phyloP scores from a whole-genome alignment of 2,797 vertebrate species.

The Paratrypauchen microcephalus region DNA sequence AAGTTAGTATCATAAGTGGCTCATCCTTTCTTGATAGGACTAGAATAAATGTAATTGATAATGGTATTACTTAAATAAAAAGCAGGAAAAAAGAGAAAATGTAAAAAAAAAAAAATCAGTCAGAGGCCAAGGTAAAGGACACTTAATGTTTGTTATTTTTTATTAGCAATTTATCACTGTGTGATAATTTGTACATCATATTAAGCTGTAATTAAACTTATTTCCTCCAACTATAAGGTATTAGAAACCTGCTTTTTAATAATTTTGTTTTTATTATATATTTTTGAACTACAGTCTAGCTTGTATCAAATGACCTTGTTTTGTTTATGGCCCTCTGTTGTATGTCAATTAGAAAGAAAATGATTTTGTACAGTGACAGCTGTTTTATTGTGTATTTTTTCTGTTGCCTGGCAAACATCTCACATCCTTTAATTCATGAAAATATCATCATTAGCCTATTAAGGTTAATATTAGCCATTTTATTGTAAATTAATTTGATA shows the following conservation, averaged over 20 bases:
- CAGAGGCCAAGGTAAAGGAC: slow-evolving; percentile 79
- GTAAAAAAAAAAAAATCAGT: slow-evolving; percentile 54
- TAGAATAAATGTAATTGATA: slow-evolving; percentile 81
- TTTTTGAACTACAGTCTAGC: slow-evolving; percentile 79
- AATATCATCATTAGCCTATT: not conserved
- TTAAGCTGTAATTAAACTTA: slow-evolving; percentile 80
- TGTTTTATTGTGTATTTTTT: slow-evolving; percentile 42
- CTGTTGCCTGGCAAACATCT: not conserved
- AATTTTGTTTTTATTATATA: slow-evolving; percentile 78
- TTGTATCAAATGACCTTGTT: slow-evolving; percentile 78
- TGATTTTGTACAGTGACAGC: slow-evolving; percentile 80
- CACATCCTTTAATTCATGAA: not conserved
- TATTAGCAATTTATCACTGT: slow-evolving; percentile 89
- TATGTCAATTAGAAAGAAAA: slow-evolving; percentile 80
- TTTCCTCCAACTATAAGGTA: slow-evolving; percentile 80
- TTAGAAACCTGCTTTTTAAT: slow-evolving; percentile 80
- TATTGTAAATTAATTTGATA: not conserved
- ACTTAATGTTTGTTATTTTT: slow-evolving; percentile 73
- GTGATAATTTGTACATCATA: slow-evolving; percentile 90
- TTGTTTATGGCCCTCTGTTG: slow-evolving; percentile 77
- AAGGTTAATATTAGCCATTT: not conserved
- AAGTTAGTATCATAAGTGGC: slow-evolving; percentile 74
- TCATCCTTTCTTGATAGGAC: slow-evolving; percentile 76
- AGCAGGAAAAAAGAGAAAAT: slow-evolving; percentile 48
- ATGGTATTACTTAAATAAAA: slow-evolving; percentile 68